A percentile compares a stretch with the other conserved stretches of the same genome.
Evolutionary conservation across 2,113 vertebrate species (phyloP).

Genomic region (Chaenocephalus aceratus): DNA sequence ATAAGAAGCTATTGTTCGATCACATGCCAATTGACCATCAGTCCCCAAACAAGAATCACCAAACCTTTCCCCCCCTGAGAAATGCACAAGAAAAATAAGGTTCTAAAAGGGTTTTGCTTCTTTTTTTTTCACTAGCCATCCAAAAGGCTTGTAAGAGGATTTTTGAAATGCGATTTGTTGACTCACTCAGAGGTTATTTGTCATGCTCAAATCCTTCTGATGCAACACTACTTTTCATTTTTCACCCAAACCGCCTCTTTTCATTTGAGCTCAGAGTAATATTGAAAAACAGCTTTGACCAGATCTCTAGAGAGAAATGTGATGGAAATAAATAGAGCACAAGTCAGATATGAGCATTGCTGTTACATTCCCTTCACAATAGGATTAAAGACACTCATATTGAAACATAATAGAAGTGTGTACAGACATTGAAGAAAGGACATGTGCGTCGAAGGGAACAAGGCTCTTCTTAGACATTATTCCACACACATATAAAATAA

Average conservation of each 20-base stretch:
- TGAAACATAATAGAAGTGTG: conserved; percentile 3
- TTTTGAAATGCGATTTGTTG: conserved; percentile 69
- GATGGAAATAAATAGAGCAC: background rate
- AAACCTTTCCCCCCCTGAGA: conserved; percentile 16
- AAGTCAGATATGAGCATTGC: background rate
- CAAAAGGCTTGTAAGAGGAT: conserved; percentile 64
- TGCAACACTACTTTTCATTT: conserved; percentile 69
- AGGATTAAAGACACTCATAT: background rate
- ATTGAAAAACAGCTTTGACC: conserved; percentile 21
- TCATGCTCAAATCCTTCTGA: conserved; percentile 73
- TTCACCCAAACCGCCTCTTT: conserved; percentile 52
- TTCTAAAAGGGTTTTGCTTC: conserved; percentile 10
- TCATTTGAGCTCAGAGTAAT: conserved; percentile 15
- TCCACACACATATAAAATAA: conserved; percentile 30
- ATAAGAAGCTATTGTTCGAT: no score
- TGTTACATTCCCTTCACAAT: background rate
- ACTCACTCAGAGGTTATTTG: conserved; percentile 66
- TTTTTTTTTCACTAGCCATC: conserved; percentile 7
- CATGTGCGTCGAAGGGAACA: conserved; percentile 6
- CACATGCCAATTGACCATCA: no score
- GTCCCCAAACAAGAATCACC: no score
- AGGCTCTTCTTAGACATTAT: conserved; percentile 7
- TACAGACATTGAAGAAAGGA: conserved; percentile 14
- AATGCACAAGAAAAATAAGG: conserved; percentile 23
- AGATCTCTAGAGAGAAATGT: background rate